Percentiles rank a stretch among this genome's conserved stretches.
phyloP scores from a whole-genome alignment of 2,113 vertebrate species.

The Nestor notabilis region DNA sequence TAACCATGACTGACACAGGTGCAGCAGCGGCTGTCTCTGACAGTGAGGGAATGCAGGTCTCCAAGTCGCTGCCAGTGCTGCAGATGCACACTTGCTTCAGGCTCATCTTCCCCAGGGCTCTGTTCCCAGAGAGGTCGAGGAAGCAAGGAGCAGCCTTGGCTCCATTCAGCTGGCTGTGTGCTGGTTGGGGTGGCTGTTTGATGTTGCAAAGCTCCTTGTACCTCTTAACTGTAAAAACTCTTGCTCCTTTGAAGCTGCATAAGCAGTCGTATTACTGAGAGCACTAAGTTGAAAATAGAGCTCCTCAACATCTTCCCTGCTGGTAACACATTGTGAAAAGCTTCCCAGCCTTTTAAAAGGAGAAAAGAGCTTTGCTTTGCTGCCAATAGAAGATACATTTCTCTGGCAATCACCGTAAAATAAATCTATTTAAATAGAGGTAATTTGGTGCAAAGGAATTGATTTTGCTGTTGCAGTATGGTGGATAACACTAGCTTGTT shows the following conservation, averaged over 20 bases:
- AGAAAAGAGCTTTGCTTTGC: background rate
- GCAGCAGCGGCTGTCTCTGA: background rate
- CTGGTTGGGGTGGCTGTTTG: background rate
- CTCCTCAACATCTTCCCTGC: background rate
- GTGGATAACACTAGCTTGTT: background rate
- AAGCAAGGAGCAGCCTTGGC: background rate
- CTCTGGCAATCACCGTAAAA: background rate
- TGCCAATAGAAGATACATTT: constrained; percentile 23
- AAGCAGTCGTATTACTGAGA: background rate
- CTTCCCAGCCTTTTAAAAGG: constrained; percentile 7
- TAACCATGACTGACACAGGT: fast-evolving
- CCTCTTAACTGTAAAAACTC: background rate
- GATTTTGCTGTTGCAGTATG: constrained; percentile 7
- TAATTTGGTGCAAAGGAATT: constrained; percentile 39
- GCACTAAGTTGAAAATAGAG: constrained; percentile 4
- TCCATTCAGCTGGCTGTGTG: fast-evolving
- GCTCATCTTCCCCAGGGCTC: background rate
- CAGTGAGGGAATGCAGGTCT: background rate
- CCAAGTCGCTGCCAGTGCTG: background rate
- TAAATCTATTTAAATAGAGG: constrained; percentile 44
- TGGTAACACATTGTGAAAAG: background rate
- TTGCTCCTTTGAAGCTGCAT: background rate
- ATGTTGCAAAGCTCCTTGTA: background rate
- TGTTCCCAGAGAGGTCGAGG: background rate
- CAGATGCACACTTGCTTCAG: background rate